Conservation (phyloP, 2,888 invertebrate genomes). For the Muschampia plurimacula region DNA sequence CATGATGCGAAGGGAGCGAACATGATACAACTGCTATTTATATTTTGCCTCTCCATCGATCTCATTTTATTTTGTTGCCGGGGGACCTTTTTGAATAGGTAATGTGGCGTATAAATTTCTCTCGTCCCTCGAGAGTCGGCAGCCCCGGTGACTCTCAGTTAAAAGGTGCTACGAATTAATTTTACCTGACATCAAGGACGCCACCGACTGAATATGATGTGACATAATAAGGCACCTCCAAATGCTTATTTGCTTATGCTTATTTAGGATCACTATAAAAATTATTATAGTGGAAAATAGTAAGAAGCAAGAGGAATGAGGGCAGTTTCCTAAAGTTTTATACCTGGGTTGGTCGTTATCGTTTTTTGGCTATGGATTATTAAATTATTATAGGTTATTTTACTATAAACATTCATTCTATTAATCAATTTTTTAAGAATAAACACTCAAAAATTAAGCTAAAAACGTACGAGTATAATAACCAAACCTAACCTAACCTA, state of each 20-base stretch:
- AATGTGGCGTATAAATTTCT: slow-evolving; percentile 80
- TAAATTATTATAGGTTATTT: background rate
- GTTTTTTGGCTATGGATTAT: background rate
- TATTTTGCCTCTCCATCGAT: slow-evolving; percentile 53
- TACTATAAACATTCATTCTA: background rate
- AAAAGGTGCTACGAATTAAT: slow-evolving; percentile 81
- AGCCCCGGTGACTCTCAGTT: slow-evolving; percentile 66
- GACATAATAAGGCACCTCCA: slow-evolving; percentile 67
- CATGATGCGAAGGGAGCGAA: slow-evolving; percentile 22
- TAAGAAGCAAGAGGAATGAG: slow-evolving; percentile 16
- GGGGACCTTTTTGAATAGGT: slow-evolving; percentile 79
- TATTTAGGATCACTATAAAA: slow-evolving; percentile 47
- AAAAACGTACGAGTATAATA: too few relatives aligned
- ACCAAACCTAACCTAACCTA: too few relatives aligned
- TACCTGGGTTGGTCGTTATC: slow-evolving; percentile 21
- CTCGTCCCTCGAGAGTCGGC: slow-evolving; percentile 63
- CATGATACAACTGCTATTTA: slow-evolving; percentile 50
- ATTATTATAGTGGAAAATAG: slow-evolving; percentile 33
- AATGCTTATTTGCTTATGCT: slow-evolving; percentile 62
- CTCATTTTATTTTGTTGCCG: slow-evolving; percentile 71
- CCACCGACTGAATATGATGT: slow-evolving; percentile 65
- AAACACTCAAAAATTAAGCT: too few relatives aligned
- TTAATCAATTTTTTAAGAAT: too few relatives aligned
- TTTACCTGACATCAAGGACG: slow-evolving; percentile 75
- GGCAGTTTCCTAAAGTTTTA: slow-evolving; percentile 8